These are phyloP conservation scores for Eleutherodactylus coqui DNA, from an alignment of 2,797 vertebrate species.

Conservation along the genomic window DNA sequence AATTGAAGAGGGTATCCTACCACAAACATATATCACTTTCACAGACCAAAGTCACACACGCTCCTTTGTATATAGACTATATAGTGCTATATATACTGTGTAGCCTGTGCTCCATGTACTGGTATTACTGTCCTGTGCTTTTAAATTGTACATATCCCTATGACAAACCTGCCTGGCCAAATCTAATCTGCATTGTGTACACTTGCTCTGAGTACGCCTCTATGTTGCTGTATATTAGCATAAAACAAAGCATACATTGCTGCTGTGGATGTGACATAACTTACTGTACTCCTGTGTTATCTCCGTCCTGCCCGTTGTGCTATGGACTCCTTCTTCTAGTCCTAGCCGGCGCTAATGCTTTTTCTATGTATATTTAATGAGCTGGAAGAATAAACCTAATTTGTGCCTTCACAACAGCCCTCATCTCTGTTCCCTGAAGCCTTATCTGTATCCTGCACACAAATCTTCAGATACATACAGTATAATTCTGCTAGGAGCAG, in stretches of 20 bases:
- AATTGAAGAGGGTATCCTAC: too few relatives aligned
- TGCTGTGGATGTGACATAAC: background rate
- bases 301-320: background rate
- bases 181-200: too few relatives aligned
- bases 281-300: background rate
- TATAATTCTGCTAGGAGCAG: background rate
- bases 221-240: background rate
- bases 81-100: too few relatives aligned
- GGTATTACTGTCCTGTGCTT: too few relatives aligned
- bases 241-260: background rate
- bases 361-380: constrained; percentile 53
- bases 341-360: constrained; percentile 26
- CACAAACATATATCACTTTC: too few relatives aligned
- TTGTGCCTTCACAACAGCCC: constrained; percentile 9
- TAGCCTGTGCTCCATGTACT: too few relatives aligned
- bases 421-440: constrained; percentile 1
- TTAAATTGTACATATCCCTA: background rate
- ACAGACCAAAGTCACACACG: too few relatives aligned
- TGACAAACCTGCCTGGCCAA: background rate
- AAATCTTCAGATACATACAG: background rate
- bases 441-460: background rate
- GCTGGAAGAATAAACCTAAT: constrained; percentile 47
- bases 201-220: background rate
- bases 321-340: background rate
- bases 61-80: too few relatives aligned